Conservation (phyloP, 1,140 invertebrate species). For the Magallana gigas region DNA sequence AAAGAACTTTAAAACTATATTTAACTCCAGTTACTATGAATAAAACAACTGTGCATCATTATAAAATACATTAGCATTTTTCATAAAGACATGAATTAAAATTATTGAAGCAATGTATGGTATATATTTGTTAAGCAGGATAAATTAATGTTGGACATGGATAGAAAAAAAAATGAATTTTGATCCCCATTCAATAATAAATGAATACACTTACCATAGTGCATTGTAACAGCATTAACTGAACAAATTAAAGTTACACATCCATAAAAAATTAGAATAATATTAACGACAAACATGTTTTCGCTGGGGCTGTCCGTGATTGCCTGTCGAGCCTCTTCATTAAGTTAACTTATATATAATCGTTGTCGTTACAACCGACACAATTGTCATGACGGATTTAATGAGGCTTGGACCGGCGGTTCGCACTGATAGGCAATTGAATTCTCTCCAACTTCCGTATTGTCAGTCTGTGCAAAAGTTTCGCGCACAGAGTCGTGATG, state of each 20-base stretch:
- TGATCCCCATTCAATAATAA: no score
- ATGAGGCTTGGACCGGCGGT: constrained; percentile 5
- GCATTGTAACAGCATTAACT: constrained; percentile 19
- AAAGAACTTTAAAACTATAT: no score
- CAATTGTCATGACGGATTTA: constrained; percentile 30
- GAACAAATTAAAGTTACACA: constrained; percentile 28
- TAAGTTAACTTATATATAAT: constrained; percentile 37
- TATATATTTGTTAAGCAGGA: no score
- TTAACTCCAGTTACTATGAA: no score
- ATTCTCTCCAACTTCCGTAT: constrained; percentile 33
- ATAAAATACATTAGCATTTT: no score
- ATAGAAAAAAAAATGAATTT: no score
- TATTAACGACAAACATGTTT: constrained; percentile 36
- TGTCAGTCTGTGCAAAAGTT: constrained; percentile 9
- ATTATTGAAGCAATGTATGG: no score
- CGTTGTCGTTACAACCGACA: constrained; percentile 14
- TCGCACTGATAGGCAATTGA: constrained; percentile 13
- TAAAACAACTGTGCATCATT: no score
- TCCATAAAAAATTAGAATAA: constrained; percentile 22
- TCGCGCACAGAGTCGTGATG: constrained; percentile 1
- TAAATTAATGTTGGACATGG: no score
- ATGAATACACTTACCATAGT: background rate
- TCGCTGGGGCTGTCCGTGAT: constrained; percentile 9
- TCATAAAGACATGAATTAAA: no score
- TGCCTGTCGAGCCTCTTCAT: constrained; percentile 34